phyloP scores from a whole-genome alignment of 2,113 vertebrate species.

The Pseudonaja textilis region DNA sequence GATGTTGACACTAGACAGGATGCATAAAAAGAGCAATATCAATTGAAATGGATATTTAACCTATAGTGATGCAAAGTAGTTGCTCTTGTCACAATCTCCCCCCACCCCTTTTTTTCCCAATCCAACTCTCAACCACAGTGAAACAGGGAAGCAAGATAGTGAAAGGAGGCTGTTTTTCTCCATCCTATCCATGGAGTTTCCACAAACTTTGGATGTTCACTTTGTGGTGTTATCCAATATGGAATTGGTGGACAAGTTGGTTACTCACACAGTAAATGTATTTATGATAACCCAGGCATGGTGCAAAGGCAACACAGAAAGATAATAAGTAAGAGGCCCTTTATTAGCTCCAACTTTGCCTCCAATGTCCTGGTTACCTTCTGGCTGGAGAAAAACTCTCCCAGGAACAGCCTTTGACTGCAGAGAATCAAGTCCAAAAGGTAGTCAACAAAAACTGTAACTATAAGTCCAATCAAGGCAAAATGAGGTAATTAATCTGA shows the following conservation, averaged over 20 bases:
- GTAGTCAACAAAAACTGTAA: no score
- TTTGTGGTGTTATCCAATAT: not conserved
- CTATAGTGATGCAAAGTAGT: not conserved
- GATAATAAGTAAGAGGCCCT: no score
- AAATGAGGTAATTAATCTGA: no score
- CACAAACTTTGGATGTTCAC: not conserved
- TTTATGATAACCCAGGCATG: not conserved
- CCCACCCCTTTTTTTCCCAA: not conserved
- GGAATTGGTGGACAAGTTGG: not conserved
- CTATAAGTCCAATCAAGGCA: no score
- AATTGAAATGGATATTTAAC: not conserved
- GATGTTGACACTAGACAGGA: no score
- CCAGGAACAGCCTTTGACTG: no score
- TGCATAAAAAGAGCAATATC: no score
- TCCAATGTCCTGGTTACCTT: no score
- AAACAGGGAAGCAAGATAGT: not conserved
- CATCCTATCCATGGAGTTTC: not conserved
- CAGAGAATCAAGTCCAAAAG: no score
- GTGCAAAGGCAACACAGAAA: no score
- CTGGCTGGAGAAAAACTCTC: no score
- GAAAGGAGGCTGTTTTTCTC: not conserved
- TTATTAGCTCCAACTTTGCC: no score
- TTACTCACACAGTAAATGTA: not conserved
- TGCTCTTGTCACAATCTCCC: not conserved
- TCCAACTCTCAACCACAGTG: not conserved